A percentile compares a stretch with the other conserved stretches of the same genome.
Evolutionary conservation across 2,113 vertebrate genomes (phyloP).

Genomic region (Centrocercus urophasianus): DNA sequence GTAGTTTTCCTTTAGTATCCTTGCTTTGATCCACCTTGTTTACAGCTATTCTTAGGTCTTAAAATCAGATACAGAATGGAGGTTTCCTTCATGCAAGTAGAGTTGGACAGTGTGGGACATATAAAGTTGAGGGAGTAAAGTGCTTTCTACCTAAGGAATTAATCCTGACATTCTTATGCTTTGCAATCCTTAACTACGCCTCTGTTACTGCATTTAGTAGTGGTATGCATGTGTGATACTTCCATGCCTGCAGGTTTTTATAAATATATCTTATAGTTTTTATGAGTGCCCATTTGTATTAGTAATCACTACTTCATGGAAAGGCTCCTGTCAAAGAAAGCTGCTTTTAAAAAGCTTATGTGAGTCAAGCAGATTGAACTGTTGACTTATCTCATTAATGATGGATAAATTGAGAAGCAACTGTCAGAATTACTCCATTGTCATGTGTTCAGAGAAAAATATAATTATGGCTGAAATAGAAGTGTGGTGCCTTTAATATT

Average conservation of each 20-base stretch:
- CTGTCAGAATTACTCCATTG: background rate
- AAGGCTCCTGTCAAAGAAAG: background rate
- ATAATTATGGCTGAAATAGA: background rate
- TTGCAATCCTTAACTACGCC: background rate
- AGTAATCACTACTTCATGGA: background rate
- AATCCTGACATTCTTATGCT: background rate
- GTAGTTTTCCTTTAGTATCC: background rate
- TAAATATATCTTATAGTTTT: background rate
- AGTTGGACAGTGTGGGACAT: background rate
- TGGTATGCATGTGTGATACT: background rate
- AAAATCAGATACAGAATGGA: background rate
- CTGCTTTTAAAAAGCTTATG: background rate
- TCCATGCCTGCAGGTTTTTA: background rate
- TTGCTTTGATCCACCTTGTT: background rate
- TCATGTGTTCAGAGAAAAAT: background rate
- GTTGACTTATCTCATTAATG: background rate
- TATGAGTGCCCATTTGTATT: background rate
- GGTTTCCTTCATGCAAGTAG: background rate
- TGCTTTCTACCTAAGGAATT: background rate
- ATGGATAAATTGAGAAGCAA: background rate
- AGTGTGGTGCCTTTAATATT: background rate
- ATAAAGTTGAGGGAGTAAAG: background rate
- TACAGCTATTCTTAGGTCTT: background rate
- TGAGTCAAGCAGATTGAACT: background rate
- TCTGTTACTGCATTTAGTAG: background rate